Percentiles rank a stretch among this genome's conserved stretches.
Conservation (phyloP, 2,888 invertebrate genomes). For the Drosophila infuscata region DNA sequence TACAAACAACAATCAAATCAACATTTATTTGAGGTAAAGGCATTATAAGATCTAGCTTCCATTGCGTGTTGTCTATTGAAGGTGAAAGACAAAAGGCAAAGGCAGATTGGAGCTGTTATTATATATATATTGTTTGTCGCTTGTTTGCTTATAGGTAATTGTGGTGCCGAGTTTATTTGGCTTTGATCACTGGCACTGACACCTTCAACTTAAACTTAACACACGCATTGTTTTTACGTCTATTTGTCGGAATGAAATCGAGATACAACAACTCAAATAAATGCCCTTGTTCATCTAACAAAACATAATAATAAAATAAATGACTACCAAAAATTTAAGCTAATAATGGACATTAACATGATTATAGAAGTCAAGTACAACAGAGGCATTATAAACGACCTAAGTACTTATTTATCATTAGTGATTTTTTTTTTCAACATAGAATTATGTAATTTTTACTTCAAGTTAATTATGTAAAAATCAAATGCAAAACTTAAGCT, state of each 20-base stretch:
- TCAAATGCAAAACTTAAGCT: background rate
- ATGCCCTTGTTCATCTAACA: conserved; percentile 67
- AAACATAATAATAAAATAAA: conserved; percentile 40
- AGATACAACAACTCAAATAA: conserved; percentile 32
- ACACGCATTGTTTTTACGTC: conserved; percentile 64
- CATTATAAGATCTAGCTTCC: conserved; percentile 25
- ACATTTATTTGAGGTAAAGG: conserved; percentile 13
- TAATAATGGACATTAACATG: conserved; percentile 62
- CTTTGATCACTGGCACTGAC: conserved; percentile 62
- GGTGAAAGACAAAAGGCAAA: conserved; percentile 60
- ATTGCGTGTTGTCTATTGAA: conserved; percentile 58
- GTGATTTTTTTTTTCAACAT: conserved; percentile 8
- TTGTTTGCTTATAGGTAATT: conserved; percentile 18
- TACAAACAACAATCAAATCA: conserved; percentile 11
- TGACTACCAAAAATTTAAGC: conserved; percentile 36
- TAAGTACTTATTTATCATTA: conserved; percentile 21
- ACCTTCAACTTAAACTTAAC: conserved; percentile 75
- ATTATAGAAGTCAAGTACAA: conserved; percentile 67
- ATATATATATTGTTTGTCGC: conserved; percentile 21
- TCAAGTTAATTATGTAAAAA: background rate
- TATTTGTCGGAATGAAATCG: conserved; percentile 35
- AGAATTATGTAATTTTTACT: background rate
- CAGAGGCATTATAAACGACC: conserved; percentile 25
- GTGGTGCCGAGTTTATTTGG: conserved; percentile 47
- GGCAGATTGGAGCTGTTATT: conserved; percentile 50